Conservation (phyloP, 2,888 invertebrate species). For the Sesia apiformis region DNA sequence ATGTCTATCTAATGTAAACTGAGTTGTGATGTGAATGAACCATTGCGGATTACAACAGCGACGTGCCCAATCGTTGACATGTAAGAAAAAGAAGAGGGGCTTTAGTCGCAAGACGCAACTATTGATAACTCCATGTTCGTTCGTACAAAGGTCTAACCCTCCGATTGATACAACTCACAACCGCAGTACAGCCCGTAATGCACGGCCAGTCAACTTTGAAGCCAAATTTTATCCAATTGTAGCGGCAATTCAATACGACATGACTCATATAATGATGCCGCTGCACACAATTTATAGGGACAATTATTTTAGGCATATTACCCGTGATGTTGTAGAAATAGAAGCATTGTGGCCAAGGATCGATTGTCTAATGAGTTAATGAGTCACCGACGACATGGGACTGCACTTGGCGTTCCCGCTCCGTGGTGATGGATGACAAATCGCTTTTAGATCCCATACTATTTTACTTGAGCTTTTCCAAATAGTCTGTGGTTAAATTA, state of each 20-base stretch:
- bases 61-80: constrained; percentile 30
- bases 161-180: neutral
- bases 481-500: no score
- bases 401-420: constrained; percentile 58
- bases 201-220: constrained; percentile 17
- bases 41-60: constrained; percentile 8
- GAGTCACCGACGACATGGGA: constrained; percentile 62
- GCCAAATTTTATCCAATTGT: constrained; percentile 24
- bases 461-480: constrained; percentile 21
- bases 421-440: constrained; percentile 61
- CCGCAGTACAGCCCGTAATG: neutral
- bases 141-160: neutral
- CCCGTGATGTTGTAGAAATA: constrained; percentile 15
- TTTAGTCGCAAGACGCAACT: constrained; percentile 9
- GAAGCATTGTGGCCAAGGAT: constrained; percentile 34
- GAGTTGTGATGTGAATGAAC: constrained; percentile 15
- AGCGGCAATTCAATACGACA: constrained; percentile 3
- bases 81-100: constrained; percentile 29
- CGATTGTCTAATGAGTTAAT: constrained; percentile 67
- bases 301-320: constrained; percentile 12
- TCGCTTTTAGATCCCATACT: constrained; percentile 50
- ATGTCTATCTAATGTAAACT: neutral
- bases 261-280: constrained; percentile 14
- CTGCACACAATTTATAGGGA: constrained; percentile 15
- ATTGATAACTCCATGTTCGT: constrained; percentile 20